Evolutionary conservation across 1,140 invertebrate genomes (phyloP).

Genomic region (Ostrea edulis): DNA sequence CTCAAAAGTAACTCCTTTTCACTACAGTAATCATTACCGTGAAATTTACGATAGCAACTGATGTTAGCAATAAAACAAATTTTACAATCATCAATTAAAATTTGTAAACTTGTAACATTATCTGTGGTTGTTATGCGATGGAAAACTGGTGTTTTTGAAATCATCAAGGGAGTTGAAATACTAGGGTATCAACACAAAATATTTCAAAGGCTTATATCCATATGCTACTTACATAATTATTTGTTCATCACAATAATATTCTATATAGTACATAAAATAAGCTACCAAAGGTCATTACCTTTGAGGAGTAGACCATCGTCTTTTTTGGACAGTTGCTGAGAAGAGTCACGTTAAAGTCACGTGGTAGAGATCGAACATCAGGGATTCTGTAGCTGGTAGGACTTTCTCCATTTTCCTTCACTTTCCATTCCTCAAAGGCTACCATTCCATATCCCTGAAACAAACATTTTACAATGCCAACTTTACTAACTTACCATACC

Average conservation of each 20-base stretch:
- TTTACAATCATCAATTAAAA: neutral
- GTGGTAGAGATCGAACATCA: conserved; percentile 91
- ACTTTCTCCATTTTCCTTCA: conserved; percentile 89
- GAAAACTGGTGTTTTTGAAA: too few species aligned
- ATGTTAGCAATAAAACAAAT: neutral
- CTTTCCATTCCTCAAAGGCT: conserved; percentile 92
- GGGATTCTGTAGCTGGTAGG: conserved; percentile 96
- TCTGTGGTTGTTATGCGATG: too few species aligned
- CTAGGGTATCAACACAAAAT: too few species aligned
- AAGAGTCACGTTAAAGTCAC: conserved; percentile 94
- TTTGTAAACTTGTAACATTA: too few species aligned
- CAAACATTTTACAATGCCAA: neutral
- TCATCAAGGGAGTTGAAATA: too few species aligned
- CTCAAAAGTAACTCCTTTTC: neutral
- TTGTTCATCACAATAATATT: too few species aligned
- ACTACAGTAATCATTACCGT: neutral
- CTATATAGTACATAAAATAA: too few species aligned
- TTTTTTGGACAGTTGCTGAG: conserved; percentile 92
- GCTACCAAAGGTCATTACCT: conserved; percentile 82
- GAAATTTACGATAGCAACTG: neutral
- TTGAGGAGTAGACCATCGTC: conserved; percentile 94
- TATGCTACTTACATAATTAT: too few species aligned
- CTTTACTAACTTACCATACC: conserved; percentile 87
- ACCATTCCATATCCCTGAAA: conserved; percentile 90
- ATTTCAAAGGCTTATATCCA: too few species aligned